Base-by-base conservation (phyloP, 2,113 vertebrate species). In the Misgurnus mizolepis region DNA sequence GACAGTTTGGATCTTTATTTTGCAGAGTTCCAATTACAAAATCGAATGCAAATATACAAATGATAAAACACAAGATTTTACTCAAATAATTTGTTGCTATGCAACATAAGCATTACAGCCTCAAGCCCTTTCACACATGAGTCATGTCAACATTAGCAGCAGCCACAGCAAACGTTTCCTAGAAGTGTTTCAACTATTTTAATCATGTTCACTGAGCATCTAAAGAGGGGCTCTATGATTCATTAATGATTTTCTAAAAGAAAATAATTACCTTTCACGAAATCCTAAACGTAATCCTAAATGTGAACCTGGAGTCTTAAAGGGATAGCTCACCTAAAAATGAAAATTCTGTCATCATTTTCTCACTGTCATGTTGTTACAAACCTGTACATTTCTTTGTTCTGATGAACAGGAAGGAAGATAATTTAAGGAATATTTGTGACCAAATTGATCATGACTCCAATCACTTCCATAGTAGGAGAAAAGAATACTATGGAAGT, bases 61-160 rank as follows among this genome's bases (percentile, higher is more conserved):
- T 18, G 58, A 75, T 27, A 64, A 39, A n/a, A 75, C 14, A 4
- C 39, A 64, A 4, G 14, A 15, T 1, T 7, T 15, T 58, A 5
- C 55, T 15, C 2, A 74, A 64, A n/a, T 62, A 22, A 62, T 62
- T 49, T 62, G 72, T 62, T 62, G 72, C 58, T 62, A 75, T 34
- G 72, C 72, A 62, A 18, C 72, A 47, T 62, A 75, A 49, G 58
- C 43, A 75, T 76, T 49, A 39, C 58, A 76, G 41, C 73, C 41
- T 62, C 15, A 1, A 64, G 73, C 73, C 60, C 47, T 50, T 76
- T 14, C 73, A 75, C 43, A 9, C 40, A 62, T n/a, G 22, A 64
- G 43, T 64, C 60, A 76, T 50, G 72, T 75, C 43, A 75, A 75
- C 58, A 47, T 49, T 64, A 10, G 18, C 73, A 64, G 73, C 41